Percentiles rank a stretch among this genome's conserved stretches.
Conservation (phyloP, 2,113 vertebrate species). For the Microtus richardsoni region DNA sequence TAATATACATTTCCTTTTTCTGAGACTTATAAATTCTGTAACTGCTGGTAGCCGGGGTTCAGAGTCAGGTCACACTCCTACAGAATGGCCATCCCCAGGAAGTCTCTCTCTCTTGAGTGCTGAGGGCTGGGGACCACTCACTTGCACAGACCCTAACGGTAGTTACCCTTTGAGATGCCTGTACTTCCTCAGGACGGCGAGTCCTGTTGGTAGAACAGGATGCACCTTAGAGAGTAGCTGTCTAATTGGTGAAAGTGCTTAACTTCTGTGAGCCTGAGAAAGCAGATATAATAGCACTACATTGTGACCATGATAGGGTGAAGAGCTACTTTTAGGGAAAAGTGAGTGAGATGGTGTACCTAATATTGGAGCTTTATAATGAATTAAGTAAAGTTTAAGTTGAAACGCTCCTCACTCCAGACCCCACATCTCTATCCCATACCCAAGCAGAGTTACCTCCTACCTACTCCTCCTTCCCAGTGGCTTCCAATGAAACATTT, state of each 20-base stretch:
- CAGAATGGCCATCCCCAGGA: background rate
- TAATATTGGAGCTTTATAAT: background rate
- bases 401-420: background rate
- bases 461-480: background rate
- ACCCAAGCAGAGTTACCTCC: background rate
- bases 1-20: constrained; percentile 53
- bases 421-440: background rate
- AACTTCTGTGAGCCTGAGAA: background rate
- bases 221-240: background rate
- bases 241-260: background rate
- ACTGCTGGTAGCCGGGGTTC: background rate
- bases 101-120: background rate
- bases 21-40: background rate
- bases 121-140: background rate
- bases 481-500: background rate
- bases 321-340: background rate
- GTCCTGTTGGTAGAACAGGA: background rate
- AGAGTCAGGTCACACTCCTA: background rate
- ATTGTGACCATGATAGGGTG: background rate
- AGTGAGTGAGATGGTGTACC: background rate
- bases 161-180: background rate
- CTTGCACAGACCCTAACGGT: background rate
- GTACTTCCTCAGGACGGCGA: background rate
- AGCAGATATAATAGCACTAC: background rate
- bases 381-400: background rate